Base-by-base conservation (phyloP, 64 coral and sea anemone species). In the Pachyseris speciosa region DNA sequence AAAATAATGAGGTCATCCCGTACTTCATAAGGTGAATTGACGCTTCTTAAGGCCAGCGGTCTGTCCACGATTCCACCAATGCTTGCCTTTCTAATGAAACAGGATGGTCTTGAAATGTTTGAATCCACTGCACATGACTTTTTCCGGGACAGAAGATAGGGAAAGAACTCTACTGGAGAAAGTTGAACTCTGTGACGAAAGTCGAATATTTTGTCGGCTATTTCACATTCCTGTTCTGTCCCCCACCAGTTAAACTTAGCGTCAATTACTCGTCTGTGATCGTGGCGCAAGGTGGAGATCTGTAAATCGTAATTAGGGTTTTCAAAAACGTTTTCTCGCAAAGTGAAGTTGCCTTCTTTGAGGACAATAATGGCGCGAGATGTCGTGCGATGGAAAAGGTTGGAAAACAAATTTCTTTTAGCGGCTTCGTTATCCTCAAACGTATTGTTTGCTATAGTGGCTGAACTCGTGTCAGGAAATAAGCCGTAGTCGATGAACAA, bases 171-270 rank as follows among this genome's bases (percentile, higher is more conserved):
- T 6, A 91, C 30, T 47, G 58, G 74, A 33, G 94, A 81, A 30
- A 95, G 59, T 36, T 95, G 88, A 7, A 72, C 36, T 12, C 88
- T 89, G 57, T 79, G 72, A n/a, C 90, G 72, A 61, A 91, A 95
- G 22, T 91, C 94, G 20, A 91, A 83, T 13, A 95, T 72, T 41
- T 28, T 95, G 34, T 91, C 73, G 25, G 20, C 32, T 52, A 95
- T 91, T 25, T 43, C 31, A 59, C 93, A 95, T 57, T 91, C 43
- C 7, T 95, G 9, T 5, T 47, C n/a, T 9, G 93, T 79, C 24
- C 73, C 93, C 87, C 87, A 95, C 93, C 93, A 95, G 32, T 95
- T 95, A 20, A 65, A 76, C 48, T 71, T 64, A 0, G 93, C 93
- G 53, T 64, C 70, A 37, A 95, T 59, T 63, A n/a, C 26, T 8